Conservation (phyloP, 2,113 vertebrate species). For the Chamaetylas fuelleborni region DNA sequence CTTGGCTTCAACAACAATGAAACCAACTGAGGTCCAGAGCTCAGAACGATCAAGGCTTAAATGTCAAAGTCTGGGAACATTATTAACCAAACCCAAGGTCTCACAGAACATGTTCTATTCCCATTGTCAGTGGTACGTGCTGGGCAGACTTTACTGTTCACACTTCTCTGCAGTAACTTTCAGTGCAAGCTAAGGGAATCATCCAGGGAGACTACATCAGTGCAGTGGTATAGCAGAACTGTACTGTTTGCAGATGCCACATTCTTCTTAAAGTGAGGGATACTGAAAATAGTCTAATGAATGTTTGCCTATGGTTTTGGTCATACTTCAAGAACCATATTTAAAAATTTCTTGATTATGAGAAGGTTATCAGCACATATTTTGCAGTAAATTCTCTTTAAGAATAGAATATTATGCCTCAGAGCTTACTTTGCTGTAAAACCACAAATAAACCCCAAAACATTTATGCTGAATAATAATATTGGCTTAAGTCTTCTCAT, state of each 20-base stretch:
- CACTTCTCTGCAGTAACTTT: not conserved
- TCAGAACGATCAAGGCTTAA: not conserved
- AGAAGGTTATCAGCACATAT: not conserved
- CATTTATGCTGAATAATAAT: not conserved
- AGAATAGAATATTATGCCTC: not conserved
- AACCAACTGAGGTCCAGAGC: not conserved
- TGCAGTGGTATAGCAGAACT: not conserved
- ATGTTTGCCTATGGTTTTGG: not conserved
- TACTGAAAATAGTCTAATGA: not conserved
- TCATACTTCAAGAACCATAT: not conserved
- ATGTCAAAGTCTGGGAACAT: not conserved
- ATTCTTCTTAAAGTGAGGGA: not conserved
- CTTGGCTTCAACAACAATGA: not conserved
- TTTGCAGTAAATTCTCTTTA: constrained; percentile 8
- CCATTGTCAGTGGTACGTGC: not conserved
- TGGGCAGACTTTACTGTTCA: not conserved
- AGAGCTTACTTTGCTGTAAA: not conserved
- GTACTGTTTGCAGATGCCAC: not conserved
- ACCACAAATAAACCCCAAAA: not conserved
- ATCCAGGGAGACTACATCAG: not conserved
- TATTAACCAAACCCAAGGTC: not conserved
- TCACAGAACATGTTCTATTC: not conserved
- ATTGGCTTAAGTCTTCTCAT: not conserved
- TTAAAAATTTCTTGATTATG: not conserved
- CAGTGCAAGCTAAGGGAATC: not conserved